phyloP scores from a whole-genome alignment of 2,113 vertebrate genomes.

The Corythoichthys intestinalis region DNA sequence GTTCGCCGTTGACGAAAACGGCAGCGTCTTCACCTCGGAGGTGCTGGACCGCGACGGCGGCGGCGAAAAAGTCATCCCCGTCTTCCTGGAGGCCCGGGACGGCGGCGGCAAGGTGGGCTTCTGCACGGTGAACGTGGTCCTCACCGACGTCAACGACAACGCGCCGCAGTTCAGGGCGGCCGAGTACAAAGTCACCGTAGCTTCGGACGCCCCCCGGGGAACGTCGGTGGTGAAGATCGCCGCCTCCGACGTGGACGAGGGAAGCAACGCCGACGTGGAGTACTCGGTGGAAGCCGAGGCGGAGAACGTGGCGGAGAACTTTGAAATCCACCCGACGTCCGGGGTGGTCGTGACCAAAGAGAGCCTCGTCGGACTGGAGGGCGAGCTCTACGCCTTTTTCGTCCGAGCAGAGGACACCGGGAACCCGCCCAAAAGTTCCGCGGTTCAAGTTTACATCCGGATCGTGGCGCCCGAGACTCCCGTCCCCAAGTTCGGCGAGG shows the following conservation, averaged over 20 bases:
- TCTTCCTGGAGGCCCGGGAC: constrained; percentile 90
- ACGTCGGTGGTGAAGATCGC: constrained; percentile 83
- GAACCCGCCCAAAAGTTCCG: constrained; percentile 78
- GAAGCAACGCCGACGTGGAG: constrained; percentile 89
- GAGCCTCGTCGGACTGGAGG: constrained; percentile 93
- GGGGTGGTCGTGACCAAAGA: constrained; percentile 90
- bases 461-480: constrained; percentile 83
- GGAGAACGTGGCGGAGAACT: constrained; percentile 87
- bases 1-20: constrained; percentile 84
- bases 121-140: constrained; percentile 88
- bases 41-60: constrained; percentile 89
- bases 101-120: constrained; percentile 92
- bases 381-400: constrained; percentile 85
- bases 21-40: constrained; percentile 86
- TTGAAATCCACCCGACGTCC: constrained; percentile 84
- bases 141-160: constrained; percentile 96
- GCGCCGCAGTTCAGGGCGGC: constrained; percentile 86
- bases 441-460: constrained; percentile 84
- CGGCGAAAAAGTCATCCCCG: constrained; percentile 85
- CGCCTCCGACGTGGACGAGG: constrained; percentile 92
- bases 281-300: constrained; percentile 86
- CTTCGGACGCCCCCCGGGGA: constrained; percentile 80
- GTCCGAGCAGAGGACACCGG: constrained; percentile 89
- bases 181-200: constrained; percentile 84
- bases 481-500: constrained; percentile 85